Percentiles rank a stretch among this genome's conserved stretches.
Conservation (phyloP, 1,140 invertebrate genomes). For the Leptinotarsa texana region DNA sequence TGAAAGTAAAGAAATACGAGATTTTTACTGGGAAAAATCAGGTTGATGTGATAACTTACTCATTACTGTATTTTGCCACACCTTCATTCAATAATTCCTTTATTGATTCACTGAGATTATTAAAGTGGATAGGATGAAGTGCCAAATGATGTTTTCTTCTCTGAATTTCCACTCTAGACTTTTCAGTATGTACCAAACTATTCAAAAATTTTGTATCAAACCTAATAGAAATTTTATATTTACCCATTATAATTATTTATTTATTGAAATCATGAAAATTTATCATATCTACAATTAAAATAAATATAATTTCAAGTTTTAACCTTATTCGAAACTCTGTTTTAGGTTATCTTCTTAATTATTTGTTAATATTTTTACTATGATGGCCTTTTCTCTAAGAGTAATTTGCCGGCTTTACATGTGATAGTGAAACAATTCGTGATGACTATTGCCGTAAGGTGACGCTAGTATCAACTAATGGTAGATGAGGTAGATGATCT, state of each 20-base stretch:
- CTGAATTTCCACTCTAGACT: conserved; percentile 62
- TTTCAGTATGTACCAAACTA: conserved; percentile 57
- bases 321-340: no score
- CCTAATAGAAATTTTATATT: conserved; percentile 26
- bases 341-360: no score
- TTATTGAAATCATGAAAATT: no score
- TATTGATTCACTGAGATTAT: conserved; percentile 60
- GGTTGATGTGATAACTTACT: conserved; percentile 49
- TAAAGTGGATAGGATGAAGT: conserved; percentile 65
- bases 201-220: conserved; percentile 44
- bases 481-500: no score
- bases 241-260: conserved; percentile 28
- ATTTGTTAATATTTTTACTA: no score
- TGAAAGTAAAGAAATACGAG: conserved; percentile 42
- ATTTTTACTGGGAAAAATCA: neutral
- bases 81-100: conserved; percentile 60
- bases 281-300: no score
- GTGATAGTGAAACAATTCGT: no score
- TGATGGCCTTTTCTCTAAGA: no score
- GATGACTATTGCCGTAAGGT: no score
- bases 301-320: no score
- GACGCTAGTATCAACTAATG: no score
- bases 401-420: no score
- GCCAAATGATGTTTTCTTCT: conserved; percentile 61
- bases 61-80: conserved; percentile 61